Evolutionary conservation across 2,113 vertebrate species (phyloP).

Genomic region (Sapayoa aenigma): DNA sequence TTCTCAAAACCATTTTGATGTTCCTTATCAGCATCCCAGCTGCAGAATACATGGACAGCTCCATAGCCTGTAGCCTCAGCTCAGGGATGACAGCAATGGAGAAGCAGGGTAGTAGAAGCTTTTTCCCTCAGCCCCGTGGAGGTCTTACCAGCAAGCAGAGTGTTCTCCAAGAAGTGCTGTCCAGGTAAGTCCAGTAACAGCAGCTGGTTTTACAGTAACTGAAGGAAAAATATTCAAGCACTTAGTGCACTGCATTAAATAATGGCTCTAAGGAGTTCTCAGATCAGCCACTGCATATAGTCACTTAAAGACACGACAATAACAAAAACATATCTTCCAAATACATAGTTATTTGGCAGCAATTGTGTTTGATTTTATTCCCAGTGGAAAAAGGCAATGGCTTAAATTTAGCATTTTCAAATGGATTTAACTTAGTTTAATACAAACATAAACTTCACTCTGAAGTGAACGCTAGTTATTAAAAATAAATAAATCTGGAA

Average conservation of each 20-base stretch:
- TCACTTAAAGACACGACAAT: slow-evolving; percentile 46
- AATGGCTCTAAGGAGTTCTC: slow-evolving; percentile 2
- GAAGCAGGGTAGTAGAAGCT: background rate
- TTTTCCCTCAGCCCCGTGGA: accelerated
- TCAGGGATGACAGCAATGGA: background rate
- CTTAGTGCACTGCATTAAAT: background rate
- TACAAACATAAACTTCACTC: background rate
- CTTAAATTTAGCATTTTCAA: slow-evolving; percentile 47
- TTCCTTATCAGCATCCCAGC: background rate
- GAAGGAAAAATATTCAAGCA: background rate
- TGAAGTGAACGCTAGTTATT: slow-evolving; percentile 22
- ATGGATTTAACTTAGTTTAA: slow-evolving; percentile 25
- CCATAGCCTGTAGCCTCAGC: background rate
- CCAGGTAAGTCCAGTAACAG: background rate
- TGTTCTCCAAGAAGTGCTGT: background rate
- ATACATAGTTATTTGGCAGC: background rate
- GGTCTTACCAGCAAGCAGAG: background rate
- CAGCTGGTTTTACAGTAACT: background rate
- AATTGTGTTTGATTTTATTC: slow-evolving; percentile 37
- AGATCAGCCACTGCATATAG: slow-evolving; percentile 43
- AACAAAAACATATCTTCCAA: slow-evolving; percentile 46
- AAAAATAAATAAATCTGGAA: slow-evolving; percentile 37
- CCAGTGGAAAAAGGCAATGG: slow-evolving; percentile 29
- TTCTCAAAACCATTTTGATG: background rate
- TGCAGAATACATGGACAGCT: background rate